Conservation (phyloP, 23 tunicate species). For the Ciona savignyi region DNA sequence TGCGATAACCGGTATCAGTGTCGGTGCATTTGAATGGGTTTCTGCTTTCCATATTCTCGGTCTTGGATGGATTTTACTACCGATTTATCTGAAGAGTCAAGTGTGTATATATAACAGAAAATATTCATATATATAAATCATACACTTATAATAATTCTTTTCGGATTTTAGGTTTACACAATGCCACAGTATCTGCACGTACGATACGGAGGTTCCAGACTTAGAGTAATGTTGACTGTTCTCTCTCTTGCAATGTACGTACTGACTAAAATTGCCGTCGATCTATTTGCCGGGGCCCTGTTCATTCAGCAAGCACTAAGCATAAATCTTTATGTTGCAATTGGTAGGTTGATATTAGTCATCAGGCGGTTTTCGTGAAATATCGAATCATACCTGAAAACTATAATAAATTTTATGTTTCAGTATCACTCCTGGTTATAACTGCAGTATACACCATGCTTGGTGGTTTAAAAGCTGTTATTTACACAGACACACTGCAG, state of each 20-base stretch:
- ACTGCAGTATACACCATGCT: constrained; percentile 73
- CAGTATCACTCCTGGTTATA: constrained; percentile 59
- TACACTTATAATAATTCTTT: no score
- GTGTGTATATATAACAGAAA: no score
- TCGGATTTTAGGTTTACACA: constrained; percentile 73
- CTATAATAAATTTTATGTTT: constrained; percentile 5
- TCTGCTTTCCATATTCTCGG: constrained; percentile 41
- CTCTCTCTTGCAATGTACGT: constrained; percentile 81
- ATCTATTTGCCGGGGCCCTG: constrained; percentile 76
- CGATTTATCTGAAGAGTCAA: constrained; percentile 36
- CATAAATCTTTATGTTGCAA: constrained; percentile 61
- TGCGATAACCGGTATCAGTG: constrained; percentile 60
- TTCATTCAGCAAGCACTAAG: constrained; percentile 76
- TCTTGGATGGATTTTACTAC: constrained; percentile 70
- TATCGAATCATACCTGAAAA: no score
- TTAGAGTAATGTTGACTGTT: constrained; percentile 61
- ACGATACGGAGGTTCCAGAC: constrained; percentile 53
- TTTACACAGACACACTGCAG: constrained; percentile 85
- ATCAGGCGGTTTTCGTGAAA: no score
- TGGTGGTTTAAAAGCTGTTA: constrained; percentile 85
- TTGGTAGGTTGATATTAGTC: constrained; percentile 46
- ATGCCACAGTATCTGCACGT: constrained; percentile 83
- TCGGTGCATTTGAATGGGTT: constrained; percentile 75
- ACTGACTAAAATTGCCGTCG: constrained; percentile 83
- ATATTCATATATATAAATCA: no score